These are phyloP conservation scores for Epistrophella euchroma DNA, from an alignment of 2,888 invertebrate genomes.

Conservation along the genomic window DNA sequence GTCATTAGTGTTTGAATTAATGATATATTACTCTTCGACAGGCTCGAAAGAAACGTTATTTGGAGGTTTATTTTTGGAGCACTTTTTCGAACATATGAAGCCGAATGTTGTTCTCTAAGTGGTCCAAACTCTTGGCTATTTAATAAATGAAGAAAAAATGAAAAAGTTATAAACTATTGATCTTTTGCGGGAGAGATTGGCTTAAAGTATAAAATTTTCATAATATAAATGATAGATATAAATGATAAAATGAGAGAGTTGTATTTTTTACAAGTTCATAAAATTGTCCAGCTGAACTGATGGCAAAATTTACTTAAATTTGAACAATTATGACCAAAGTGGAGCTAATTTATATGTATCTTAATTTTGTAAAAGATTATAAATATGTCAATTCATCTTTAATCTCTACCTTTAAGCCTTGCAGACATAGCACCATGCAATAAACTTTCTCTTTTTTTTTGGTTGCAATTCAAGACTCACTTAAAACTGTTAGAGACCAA, in stretches of 20 bases:
- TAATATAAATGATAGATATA: background rate
- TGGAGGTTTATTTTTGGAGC: too few species aligned
- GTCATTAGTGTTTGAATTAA: too few species aligned
- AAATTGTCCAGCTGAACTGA: background rate
- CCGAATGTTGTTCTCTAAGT: too few species aligned
- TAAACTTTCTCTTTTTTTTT: constrained; percentile 60
- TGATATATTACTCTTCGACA: too few species aligned
- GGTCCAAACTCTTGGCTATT: too few species aligned
- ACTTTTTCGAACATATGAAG: too few species aligned
- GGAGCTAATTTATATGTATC: constrained; percentile 1
- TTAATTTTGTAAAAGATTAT: background rate
- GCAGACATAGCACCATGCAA: background rate
- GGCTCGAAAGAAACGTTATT: too few species aligned
- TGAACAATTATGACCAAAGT: background rate
- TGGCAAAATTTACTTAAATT: background rate
- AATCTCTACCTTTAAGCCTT: background rate
- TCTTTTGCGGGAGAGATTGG: background rate
- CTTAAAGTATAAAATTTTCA: background rate
- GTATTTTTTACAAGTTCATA: constrained; percentile 9
- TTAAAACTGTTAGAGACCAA: constrained; percentile 17
- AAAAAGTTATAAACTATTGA: background rate
- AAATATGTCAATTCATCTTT: constrained; percentile 14
- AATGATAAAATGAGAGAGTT: background rate
- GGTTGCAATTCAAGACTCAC: constrained; percentile 33
- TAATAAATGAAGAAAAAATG: too few species aligned